Percentiles rank a stretch among this genome's conserved stretches.
Evolutionary conservation across 92 coral and sea anemone species (phyloP).

Genomic region (Porites rus): DNA sequence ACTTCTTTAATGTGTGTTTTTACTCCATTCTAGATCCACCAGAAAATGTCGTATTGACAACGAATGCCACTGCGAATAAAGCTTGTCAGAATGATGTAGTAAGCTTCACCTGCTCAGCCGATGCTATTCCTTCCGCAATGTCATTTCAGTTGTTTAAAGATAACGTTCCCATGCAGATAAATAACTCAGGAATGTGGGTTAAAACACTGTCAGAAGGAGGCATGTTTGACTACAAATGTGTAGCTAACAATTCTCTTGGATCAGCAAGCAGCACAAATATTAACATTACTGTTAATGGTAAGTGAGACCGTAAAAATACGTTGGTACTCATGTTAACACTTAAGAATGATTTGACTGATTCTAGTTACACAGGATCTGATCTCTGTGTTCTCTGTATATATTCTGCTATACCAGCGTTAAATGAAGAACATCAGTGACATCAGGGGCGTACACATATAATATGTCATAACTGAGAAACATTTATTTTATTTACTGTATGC

Average conservation of each 20-base stretch:
- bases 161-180: not conserved
- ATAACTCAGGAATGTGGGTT: conserved; percentile 8
- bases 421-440: too few species aligned
- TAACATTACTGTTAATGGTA: not conserved
- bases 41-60: conserved; percentile 1
- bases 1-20: too few species aligned
- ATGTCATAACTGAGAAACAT: too few species aligned
- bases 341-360: too few species aligned
- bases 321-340: too few species aligned
- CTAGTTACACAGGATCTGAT: too few species aligned
- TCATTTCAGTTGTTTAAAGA: conserved; percentile 54
- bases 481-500: too few species aligned
- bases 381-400: too few species aligned
- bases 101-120: conserved; percentile 40
- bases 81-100: conserved; percentile 32
- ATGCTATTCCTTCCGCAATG: conserved; percentile 32
- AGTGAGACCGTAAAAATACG: not conserved
- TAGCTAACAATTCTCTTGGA: conserved; percentile 41
- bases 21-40: conserved; percentile 1
- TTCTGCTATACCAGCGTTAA: too few species aligned
- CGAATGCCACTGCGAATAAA: not conserved
- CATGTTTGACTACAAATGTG: conserved; percentile 40
- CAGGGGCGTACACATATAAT: too few species aligned
- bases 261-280: conserved; percentile 28
- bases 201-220: conserved; percentile 8